These are phyloP conservation scores for Meriones unguiculatus DNA, from an alignment of 2,113 vertebrate species.

Conservation along the genomic window DNA sequence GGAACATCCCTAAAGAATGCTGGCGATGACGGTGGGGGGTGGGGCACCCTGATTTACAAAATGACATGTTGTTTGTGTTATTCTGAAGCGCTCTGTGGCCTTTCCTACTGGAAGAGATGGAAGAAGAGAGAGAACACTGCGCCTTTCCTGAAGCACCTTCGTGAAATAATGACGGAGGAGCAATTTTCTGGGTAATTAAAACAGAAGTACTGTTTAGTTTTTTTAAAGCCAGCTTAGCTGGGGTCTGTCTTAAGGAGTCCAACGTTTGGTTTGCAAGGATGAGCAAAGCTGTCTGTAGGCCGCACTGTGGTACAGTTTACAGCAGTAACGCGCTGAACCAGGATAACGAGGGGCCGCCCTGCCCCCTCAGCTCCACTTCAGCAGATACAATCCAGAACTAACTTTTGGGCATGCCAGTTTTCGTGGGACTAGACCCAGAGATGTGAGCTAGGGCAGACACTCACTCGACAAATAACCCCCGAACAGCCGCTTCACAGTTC, in stretches of 20 bases:
- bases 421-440: neutral
- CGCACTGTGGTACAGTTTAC: neutral
- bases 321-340: neutral
- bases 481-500: neutral
- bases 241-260: neutral
- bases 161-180: neutral
- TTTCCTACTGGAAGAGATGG: neutral
- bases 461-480: neutral
- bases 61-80: too few species aligned
- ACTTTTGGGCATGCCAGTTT: neutral
- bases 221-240: slow-evolving; percentile 42
- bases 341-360: neutral
- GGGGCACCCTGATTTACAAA: slow-evolving; percentile 30
- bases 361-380: neutral
- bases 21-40: neutral
- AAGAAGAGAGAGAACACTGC: slow-evolving; percentile 6
- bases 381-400: slow-evolving; percentile 17
- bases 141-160: neutral
- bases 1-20: neutral
- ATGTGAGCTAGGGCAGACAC: neutral
- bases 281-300: neutral
- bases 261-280: slow-evolving; percentile 13
- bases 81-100: neutral
- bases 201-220: slow-evolving; percentile 22
- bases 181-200: slow-evolving; percentile 38